Percentiles rank a stretch among this genome's conserved stretches.
These are phyloP conservation scores for Masnerella sp. DNA, from an alignment of 2,888 invertebrate species.

Conservation along the genomic window DNA sequence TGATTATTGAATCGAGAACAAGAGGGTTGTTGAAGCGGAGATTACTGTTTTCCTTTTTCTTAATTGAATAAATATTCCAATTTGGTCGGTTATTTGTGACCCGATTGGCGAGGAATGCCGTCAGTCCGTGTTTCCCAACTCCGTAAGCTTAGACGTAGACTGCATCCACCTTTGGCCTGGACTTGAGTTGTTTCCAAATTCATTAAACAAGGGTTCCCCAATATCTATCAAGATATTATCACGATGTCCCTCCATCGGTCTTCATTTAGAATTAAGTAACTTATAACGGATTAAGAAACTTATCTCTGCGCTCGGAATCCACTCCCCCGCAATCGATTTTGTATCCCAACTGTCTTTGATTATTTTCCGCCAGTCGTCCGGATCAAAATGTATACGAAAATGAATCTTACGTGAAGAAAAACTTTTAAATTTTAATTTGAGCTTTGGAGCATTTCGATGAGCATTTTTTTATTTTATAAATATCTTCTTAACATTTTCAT, in stretches of 20 bases:
- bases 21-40: too few species aligned
- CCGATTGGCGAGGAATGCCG: too few species aligned
- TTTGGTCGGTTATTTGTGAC: too few species aligned
- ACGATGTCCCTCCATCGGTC: conserved; percentile 49
- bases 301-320: conserved; percentile 35
- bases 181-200: conserved; percentile 52
- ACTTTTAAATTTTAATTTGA: too few species aligned
- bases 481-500: too few species aligned
- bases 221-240: conserved; percentile 56
- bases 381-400: too few species aligned
- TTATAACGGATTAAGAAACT: conserved; percentile 55
- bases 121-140: background rate
- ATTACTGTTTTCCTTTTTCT: too few species aligned
- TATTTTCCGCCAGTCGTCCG: conserved; percentile 13
- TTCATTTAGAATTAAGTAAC: conserved; percentile 56
- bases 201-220: conserved; percentile 50
- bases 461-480: too few species aligned
- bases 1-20: too few species aligned
- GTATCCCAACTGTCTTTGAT: conserved; percentile 27
- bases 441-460: too few species aligned
- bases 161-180: conserved; percentile 19
- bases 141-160: conserved; percentile 17
- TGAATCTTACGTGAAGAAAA: too few species aligned
- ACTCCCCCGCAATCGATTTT: conserved; percentile 38
- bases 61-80: too few species aligned